These are phyloP conservation scores for Pachyuromys duprasi DNA, from an alignment of 2,797 vertebrate genomes.

Conservation along the genomic window DNA sequence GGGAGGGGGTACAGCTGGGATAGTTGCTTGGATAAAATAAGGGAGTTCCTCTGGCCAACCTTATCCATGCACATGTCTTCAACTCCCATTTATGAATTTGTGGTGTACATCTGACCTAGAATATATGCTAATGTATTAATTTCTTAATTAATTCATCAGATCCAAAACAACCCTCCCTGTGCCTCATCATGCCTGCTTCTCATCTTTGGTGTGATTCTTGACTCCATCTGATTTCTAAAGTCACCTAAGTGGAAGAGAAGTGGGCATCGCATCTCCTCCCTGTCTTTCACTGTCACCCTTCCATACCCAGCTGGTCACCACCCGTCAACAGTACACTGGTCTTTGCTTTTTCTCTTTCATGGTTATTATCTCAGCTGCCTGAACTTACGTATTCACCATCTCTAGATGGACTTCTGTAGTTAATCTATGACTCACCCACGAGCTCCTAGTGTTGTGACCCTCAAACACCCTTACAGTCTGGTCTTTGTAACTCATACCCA, in stretches of 20 bases:
- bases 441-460: background rate
- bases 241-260: background rate
- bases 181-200: background rate
- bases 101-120: slow-evolving; percentile 9
- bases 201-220: background rate
- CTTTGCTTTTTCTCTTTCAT: background rate
- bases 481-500: background rate
- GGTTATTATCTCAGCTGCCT: background rate
- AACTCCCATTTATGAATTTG: background rate
- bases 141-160: slow-evolving; percentile 36
- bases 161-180: background rate
- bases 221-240: background rate
- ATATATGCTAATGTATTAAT: background rate
- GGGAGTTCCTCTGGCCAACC: background rate
- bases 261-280: background rate
- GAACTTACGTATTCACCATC: background rate
- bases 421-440: background rate
- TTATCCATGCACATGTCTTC: background rate
- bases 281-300: background rate
- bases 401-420: background rate
- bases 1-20: too few species aligned
- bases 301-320: background rate
- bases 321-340: background rate
- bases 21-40: too few species aligned
- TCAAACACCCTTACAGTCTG: background rate